Base-by-base conservation (phyloP, 2,113 vertebrate genomes). In the Polyodon spathula region DNA sequence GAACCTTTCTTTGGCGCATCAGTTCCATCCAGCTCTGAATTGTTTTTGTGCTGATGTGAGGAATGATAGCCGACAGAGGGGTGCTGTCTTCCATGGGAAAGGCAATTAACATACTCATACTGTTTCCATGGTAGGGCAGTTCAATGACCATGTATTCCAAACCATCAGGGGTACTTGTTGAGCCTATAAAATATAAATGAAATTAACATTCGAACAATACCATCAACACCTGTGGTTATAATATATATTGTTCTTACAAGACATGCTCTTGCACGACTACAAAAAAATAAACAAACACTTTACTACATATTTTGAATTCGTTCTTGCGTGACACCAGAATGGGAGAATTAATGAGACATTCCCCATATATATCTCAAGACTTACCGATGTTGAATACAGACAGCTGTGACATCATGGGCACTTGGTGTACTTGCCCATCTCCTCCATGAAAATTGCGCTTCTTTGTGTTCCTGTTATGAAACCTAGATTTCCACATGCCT, bases 381-480 rank as follows among this genome's bases (percentile, higher is more conserved):
- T 88, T 73, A 98, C 95, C 89, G 0, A 85, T 88, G 39, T 84
- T 90, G 71, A 97, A 97, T 68, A 95, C 74, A 0, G 92, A 92
- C 2, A 93, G 75, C 14, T 97, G 95, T 40, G 93, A 91, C 75
- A 98, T 87, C 93, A 95, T 97, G 4, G 91, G 92, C 41, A 97
- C 92, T 72, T 93, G 93, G 68, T 84, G 88, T 1, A 78, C 59
- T 1, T 84, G 88, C 16, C 93, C 94, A 8, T 95, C 78, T 1
- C 84, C 86, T 4, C 73, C 80, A 41, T 78, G 78, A 51, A 97
- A 98, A 0, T 82, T 80, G 2, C 89, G 86, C 40, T 89, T 89
- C 81, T 95, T 95, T 8, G 95, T 98, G 73, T 89, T 92, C 76
- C 92, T 86, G 0, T 88, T 84, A 60, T 83, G 89, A 74, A 98